Percentiles rank a stretch among this genome's conserved stretches.
Conservation (phyloP, 2,113 vertebrate species). For the Nanorana parkeri region DNA sequence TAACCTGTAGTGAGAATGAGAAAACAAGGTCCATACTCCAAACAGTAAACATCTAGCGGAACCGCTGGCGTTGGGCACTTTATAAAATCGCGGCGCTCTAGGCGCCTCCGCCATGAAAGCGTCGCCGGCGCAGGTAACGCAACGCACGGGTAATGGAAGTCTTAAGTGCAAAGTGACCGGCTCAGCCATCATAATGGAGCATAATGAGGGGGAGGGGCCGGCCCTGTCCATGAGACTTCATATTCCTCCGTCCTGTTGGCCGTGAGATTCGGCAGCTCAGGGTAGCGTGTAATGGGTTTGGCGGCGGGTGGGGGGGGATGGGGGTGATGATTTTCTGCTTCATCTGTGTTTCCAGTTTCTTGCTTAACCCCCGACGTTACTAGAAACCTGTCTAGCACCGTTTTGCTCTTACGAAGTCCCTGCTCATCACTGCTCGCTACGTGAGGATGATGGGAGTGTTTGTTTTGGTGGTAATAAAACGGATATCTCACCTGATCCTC, state of each 20-base stretch:
- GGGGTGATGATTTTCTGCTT: background rate
- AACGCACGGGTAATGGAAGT: slow-evolving; percentile 11
- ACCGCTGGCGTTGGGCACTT: too few species aligned
- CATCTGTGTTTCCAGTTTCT: background rate
- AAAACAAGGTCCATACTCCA: too few species aligned
- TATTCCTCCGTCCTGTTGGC: background rate
- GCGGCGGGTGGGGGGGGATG: background rate
- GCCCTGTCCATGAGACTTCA: background rate
- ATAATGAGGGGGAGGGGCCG: slow-evolving; percentile 29
- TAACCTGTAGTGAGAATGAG: too few species aligned
- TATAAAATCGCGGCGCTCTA: too few species aligned
- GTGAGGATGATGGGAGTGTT: too few species aligned
- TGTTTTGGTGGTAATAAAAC: too few species aligned
- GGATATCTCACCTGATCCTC: too few species aligned
- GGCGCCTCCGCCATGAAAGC: background rate
- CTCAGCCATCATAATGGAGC: slow-evolving; percentile 38
- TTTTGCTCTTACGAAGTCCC: too few species aligned
- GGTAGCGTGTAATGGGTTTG: background rate
- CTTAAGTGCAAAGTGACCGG: slow-evolving; percentile 18
- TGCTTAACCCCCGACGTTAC: background rate
- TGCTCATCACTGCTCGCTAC: too few species aligned
- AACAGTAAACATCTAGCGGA: too few species aligned
- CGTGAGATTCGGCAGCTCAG: background rate
- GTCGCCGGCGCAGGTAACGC: background rate
- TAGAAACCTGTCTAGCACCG: too few species aligned